Evolutionary conservation across 2,797 vertebrate genomes (phyloP), one percentile per base, ranked within the genome.

Genomic region (Balearica regulorum): DNA sequence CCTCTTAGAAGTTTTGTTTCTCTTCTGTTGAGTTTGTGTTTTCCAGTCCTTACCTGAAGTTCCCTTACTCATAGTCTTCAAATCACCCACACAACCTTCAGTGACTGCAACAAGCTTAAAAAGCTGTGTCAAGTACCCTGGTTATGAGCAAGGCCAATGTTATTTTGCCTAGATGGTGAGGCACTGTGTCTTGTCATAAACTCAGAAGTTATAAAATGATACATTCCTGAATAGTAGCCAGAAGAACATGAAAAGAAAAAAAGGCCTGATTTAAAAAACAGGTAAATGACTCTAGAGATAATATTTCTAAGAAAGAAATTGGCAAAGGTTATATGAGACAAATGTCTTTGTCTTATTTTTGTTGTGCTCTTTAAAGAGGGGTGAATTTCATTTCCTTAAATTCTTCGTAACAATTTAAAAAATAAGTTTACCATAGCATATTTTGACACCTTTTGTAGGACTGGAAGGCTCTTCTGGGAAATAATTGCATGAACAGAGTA

Each of bases 191-290:
- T 66, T 86, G 46, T 94, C 69, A 90, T 85, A 96, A 94, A 94
- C 65, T 22, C 18, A 60, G 16, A 49, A 49, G 49, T 64, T 93
- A 78, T 44, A 79, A 95, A 91, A 82, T 58, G 13, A 70, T 70
- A 83, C 76, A 61, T 95, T 92, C 69, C 85, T 90, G 87, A 95
- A 69, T 24, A 37, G 16, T 90, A 90, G 66, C 84, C 65, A 97
- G 28, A 55, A 84, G 17, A 75, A 60, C 31, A 71, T 61, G 18
- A 81, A 92, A 94, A 92, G 39, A 35, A 62, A 69, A 72, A 61
- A 80, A 43, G 12, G 10, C 7, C 16, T 88, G 17, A 87, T 87
- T 94, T 80, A 25, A 90, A 81, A 95, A 79, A 1, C 66, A 92
- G 66, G 51, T 64, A 61, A 80, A 49, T 77, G 1, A 35, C 24